These are phyloP conservation scores for Acanthurus tractus DNA, from an alignment of 2,797 vertebrate species.

Conservation along the genomic window DNA sequence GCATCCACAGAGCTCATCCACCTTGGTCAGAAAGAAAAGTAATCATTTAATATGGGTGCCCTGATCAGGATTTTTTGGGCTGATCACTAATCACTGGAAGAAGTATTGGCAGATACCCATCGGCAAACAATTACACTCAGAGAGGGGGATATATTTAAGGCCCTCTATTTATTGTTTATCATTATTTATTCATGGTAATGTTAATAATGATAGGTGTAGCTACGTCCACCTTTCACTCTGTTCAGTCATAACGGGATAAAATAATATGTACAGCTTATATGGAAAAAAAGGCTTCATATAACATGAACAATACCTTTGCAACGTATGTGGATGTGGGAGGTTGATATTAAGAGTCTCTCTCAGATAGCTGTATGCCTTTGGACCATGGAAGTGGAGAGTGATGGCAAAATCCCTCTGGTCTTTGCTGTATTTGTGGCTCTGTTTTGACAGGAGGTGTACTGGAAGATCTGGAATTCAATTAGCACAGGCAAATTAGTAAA, in stretches of 20 bases:
- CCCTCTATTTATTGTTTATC: too few relatives aligned
- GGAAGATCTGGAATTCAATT: background rate
- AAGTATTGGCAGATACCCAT: too few relatives aligned
- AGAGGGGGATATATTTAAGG: too few relatives aligned
- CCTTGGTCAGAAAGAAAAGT: constrained; percentile 2
- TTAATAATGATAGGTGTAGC: too few relatives aligned
- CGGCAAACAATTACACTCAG: too few relatives aligned
- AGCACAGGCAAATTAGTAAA: background rate
- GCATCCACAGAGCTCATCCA: background rate
- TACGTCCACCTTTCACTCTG: too few relatives aligned
- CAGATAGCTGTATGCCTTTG: constrained; percentile 7
- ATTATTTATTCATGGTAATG: too few relatives aligned
- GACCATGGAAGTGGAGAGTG: constrained; percentile 7
- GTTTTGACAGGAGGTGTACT: background rate
- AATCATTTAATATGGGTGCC: too few relatives aligned
- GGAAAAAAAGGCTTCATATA: too few relatives aligned
- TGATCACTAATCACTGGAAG: too few relatives aligned
- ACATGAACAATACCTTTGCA: constrained; percentile 7
- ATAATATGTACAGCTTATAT: background rate
- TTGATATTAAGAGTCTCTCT: background rate
- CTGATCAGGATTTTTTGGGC: too few relatives aligned
- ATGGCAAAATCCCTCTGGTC: constrained; percentile 11
- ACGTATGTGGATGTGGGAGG: background rate
- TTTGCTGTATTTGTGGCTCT: background rate
- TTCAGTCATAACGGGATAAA: too few relatives aligned